Percentiles rank a stretch among this genome's conserved stretches.
These are phyloP conservation scores for Drosophila carrolli DNA, from an alignment of 1,140 invertebrate species.

Conservation along the genomic window DNA sequence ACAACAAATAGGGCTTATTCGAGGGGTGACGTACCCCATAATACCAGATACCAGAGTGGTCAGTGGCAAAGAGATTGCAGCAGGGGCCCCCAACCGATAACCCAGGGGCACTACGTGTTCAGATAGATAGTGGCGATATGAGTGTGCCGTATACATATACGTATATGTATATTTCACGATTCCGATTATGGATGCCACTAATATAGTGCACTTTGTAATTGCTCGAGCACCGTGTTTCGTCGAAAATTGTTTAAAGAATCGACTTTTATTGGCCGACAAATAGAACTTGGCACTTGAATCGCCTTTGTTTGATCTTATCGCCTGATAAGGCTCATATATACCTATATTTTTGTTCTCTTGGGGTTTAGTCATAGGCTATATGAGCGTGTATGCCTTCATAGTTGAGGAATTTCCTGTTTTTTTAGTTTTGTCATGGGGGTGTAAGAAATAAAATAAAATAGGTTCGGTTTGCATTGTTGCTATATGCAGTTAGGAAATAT, in stretches of 20 bases:
- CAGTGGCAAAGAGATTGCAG: constrained; percentile 38
- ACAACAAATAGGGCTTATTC: constrained; percentile 19
- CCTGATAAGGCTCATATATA: constrained; percentile 39
- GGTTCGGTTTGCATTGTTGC: too few relatives aligned
- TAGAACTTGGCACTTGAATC: constrained; percentile 54
- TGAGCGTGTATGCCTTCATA: constrained; percentile 27
- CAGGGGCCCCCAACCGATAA: constrained; percentile 14
- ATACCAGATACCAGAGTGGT: constrained; percentile 20
- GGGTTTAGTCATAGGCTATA: constrained; percentile 38
- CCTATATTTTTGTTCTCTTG: neutral
- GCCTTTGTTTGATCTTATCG: constrained; percentile 64
- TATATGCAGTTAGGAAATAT: too few relatives aligned
- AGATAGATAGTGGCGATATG: constrained; percentile 33
- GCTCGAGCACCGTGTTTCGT: constrained; percentile 18
- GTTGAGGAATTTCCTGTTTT: constrained; percentile 35
- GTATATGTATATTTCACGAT: constrained; percentile 11
- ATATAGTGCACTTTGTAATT: constrained; percentile 40
- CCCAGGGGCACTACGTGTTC: constrained; percentile 36
- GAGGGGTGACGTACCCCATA: constrained; percentile 34
- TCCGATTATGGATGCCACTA: constrained; percentile 23
- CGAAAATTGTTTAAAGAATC: constrained; percentile 49
- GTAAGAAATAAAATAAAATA: neutral
- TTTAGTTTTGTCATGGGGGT: neutral
- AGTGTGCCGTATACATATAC: constrained; percentile 2
- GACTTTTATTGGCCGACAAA: constrained; percentile 43